Percentiles rank a stretch among this genome's conserved stretches.
phyloP scores from a whole-genome alignment of 2,888 invertebrate species.

The Junonia oenone region DNA sequence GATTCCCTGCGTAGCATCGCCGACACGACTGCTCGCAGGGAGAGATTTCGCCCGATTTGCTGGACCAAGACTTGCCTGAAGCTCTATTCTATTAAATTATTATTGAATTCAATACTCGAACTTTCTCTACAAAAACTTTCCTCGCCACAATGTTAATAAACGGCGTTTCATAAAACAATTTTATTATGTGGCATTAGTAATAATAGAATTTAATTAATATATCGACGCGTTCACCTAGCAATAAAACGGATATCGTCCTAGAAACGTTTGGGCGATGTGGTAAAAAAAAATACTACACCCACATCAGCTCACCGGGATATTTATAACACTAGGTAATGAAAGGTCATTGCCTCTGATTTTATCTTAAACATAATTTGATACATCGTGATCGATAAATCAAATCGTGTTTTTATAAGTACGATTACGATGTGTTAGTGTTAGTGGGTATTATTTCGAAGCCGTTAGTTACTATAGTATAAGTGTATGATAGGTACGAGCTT shows the following conservation, averaged over 20 bases:
- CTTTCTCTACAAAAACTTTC: too few species aligned
- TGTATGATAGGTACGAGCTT: too few species aligned
- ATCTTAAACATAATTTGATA: slow-evolving; percentile 16
- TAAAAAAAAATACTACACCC: slow-evolving; percentile 34
- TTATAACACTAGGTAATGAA: slow-evolving; percentile 26
- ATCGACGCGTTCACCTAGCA: slow-evolving; percentile 22
- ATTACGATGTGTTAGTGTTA: too few species aligned
- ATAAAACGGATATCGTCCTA: slow-evolving; percentile 38
- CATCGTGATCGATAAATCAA: slow-evolving; percentile 16
- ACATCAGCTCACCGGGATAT: slow-evolving; percentile 20
- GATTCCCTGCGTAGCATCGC: too few species aligned
- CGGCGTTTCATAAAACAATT: not conserved
- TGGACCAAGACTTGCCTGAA: too few species aligned
- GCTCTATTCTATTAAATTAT: too few species aligned
- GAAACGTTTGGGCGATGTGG: slow-evolving; percentile 26
- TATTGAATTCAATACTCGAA: too few species aligned
- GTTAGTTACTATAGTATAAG: too few species aligned
- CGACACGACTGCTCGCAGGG: too few species aligned
- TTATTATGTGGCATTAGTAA: not conserved
- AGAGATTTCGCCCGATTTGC: too few species aligned
- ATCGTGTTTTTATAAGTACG: slow-evolving; percentile 3
- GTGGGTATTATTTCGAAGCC: too few species aligned
- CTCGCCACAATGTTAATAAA: too few species aligned
- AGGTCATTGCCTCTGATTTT: slow-evolving; percentile 27
- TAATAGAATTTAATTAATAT: not conserved